These are phyloP conservation scores for Microcebus ravelobensis DNA, from an alignment of 2,113 vertebrate genomes.

Conservation along the genomic window DNA sequence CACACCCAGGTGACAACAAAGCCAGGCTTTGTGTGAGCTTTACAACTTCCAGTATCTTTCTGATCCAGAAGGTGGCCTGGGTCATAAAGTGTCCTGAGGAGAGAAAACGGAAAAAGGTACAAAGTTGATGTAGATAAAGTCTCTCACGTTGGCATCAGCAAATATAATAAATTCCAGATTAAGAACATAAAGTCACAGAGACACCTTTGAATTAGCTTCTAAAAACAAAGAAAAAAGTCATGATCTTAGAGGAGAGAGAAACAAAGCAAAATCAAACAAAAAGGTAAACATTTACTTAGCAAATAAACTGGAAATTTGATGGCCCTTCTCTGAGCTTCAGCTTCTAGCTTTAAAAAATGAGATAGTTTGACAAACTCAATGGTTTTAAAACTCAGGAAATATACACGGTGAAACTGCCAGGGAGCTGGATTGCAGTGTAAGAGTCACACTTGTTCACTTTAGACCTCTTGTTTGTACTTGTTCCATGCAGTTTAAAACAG, in stretches of 20 bases:
- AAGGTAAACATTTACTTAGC: neutral
- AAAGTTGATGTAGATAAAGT: constrained; percentile 39
- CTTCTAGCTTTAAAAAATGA: neutral
- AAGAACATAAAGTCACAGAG: constrained; percentile 11
- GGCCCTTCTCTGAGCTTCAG: neutral
- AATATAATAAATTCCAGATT: constrained; percentile 50
- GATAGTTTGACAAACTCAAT: neutral
- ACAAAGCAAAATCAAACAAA: neutral
- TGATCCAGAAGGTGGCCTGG: constrained; percentile 24
- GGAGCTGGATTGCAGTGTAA: neutral
- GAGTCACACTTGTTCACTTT: neutral
- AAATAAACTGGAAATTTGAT: neutral
- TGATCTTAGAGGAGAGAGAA: neutral
- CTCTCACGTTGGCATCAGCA: neutral
- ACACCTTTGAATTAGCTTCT: constrained; percentile 31
- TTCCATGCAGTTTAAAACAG: neutral
- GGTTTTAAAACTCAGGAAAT: neutral
- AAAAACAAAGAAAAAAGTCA: neutral
- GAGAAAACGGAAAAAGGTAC: constrained; percentile 29
- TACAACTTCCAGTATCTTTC: constrained; percentile 68
- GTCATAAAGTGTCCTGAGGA: constrained; percentile 57
- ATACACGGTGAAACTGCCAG: neutral
- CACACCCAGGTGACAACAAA: constrained; percentile 45
- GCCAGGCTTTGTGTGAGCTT: constrained; percentile 64
- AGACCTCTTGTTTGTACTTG: neutral